Conservation (phyloP, 1,140 invertebrate genomes). For the Aphaenogaster ashmeadi region DNA sequence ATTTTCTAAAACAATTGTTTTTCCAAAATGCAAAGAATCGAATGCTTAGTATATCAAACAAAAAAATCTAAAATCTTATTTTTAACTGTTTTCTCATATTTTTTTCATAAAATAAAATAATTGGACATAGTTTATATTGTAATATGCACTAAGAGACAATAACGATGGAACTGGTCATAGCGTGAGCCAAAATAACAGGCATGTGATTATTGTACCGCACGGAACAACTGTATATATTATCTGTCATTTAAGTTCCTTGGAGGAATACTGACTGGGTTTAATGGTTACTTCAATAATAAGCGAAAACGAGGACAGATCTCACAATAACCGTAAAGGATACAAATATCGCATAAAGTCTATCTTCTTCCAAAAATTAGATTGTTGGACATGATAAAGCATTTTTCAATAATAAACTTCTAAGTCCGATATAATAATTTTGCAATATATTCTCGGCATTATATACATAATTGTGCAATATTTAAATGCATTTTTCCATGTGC, state of each 20-base stretch:
- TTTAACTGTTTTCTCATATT: not conserved
- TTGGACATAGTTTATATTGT: not conserved
- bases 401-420: not conserved
- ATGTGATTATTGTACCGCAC: conserved; percentile 17
- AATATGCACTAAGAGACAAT: not conserved
- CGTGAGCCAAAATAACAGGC: conserved; percentile 1
- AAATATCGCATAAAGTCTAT: not conserved
- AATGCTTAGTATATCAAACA: not conserved
- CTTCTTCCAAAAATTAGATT: not conserved
- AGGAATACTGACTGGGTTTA: conserved; percentile 3
- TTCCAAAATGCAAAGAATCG: not conserved
- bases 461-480: not conserved
- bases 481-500: not conserved
- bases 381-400: not conserved
- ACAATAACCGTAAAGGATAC: conserved; percentile 11
- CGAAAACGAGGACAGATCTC: not conserved
- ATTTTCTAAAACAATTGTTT: not conserved
- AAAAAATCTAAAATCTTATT: not conserved
- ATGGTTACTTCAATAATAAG: conserved; percentile 15
- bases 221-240: conserved; percentile 29
- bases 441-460: not conserved
- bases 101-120: not conserved
- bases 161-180: not conserved
- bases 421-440: not conserved
- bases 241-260: conserved; percentile 32